Evolutionary conservation across 2,888 invertebrate species (phyloP).

Genomic region (Caenorhabditis sp.): DNA sequence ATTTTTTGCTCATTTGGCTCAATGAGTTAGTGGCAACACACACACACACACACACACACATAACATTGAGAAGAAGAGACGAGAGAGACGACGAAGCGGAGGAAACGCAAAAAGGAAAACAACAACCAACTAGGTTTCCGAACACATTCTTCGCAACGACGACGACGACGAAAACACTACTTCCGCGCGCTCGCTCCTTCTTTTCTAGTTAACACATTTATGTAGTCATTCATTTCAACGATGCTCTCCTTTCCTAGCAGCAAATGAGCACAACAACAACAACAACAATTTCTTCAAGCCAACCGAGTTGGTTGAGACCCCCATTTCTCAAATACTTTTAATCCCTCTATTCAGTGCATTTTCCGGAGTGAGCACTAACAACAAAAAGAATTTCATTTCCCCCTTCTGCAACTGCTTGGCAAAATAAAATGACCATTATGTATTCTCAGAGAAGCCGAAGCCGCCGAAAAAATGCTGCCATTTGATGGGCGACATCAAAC

Average conservation of each 20-base stretch:
- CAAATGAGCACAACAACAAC: background rate
- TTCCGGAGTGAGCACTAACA: background rate
- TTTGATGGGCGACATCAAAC: too few species aligned
- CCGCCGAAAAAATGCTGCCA: too few species aligned
- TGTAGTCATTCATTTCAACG: background rate
- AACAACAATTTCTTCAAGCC: background rate
- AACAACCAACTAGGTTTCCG: background rate
- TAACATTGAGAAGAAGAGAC: too few species aligned
- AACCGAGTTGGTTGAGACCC: too few species aligned
- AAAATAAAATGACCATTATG: background rate
- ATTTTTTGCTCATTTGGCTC: conserved; percentile 1
- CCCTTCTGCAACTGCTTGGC: too few species aligned
- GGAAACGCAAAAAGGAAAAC: background rate
- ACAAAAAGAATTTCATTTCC: background rate
- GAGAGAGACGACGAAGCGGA: background rate
- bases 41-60: too few species aligned
- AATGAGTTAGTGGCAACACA: background rate
- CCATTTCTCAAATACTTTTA: background rate
- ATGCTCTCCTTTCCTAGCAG: background rate
- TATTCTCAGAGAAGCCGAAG: background rate
- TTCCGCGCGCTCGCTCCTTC: background rate
- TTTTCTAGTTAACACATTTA: background rate
- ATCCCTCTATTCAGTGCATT: background rate
- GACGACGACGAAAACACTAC: background rate
- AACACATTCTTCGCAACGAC: background rate